These are phyloP conservation scores for Drosophila longiperda DNA, from an alignment of 2,888 invertebrate genomes.

Conservation along the genomic window DNA sequence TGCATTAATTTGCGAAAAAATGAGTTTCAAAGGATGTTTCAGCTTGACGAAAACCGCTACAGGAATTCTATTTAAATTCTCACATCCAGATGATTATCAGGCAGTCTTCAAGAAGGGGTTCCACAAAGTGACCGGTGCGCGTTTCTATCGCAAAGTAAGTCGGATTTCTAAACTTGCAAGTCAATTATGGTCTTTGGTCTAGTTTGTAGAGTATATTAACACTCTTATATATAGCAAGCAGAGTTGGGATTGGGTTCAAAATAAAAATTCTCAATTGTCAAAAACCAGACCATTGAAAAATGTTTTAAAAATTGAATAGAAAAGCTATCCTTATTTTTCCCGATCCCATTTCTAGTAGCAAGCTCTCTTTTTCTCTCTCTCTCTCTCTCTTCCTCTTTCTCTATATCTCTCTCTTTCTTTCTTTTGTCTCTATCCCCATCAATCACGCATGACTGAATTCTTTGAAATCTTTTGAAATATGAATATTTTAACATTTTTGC, in stretches of 20 bases:
- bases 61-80: slow-evolving; percentile 94
- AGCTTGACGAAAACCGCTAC: slow-evolving; percentile 95
- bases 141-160: slow-evolving; percentile 93
- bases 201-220: slow-evolving; percentile 4
- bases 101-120: slow-evolving; percentile 94
- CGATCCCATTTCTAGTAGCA: slow-evolving; percentile 3
- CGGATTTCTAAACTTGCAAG: not conserved
- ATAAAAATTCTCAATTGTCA: not conserved
- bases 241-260: slow-evolving; percentile 6
- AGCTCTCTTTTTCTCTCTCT: not conserved
- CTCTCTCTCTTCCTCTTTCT: not conserved
- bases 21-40: slow-evolving; percentile 94
- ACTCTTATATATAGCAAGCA: not conserved
- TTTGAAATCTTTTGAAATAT: slow-evolving; percentile 54
- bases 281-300: not conserved
- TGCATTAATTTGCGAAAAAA: slow-evolving; percentile 93
- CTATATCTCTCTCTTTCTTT: not conserved
- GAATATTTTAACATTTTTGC: slow-evolving; percentile 71
- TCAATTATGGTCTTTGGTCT: not conserved
- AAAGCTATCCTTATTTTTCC: not conserved
- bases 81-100: slow-evolving; percentile 94
- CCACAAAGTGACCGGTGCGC: slow-evolving; percentile 93
- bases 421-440: slow-evolving; percentile 9
- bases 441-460: slow-evolving; percentile 29
- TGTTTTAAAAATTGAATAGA: not conserved